These are phyloP conservation scores for Allolobophora icterica DNA, from an alignment of 2,888 invertebrate species.

Conservation along the genomic window DNA sequence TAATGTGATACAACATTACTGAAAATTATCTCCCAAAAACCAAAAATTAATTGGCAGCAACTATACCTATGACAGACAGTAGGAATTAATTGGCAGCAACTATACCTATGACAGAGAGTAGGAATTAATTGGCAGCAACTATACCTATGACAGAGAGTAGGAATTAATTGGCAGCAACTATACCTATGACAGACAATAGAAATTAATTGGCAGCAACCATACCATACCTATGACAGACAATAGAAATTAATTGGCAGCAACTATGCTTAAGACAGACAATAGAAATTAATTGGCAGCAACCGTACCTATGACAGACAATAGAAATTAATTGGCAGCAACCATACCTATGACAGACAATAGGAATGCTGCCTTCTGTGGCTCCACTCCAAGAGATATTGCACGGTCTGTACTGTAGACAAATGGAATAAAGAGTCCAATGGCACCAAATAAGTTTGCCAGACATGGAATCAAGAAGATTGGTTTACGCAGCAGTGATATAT, in stretches of 20 bases:
- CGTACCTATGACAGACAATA: too few species aligned
- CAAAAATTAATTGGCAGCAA: not conserved
- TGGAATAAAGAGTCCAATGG: conserved; percentile 62
- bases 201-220: conserved; percentile 49
- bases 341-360: conserved; percentile 66
- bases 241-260: not conserved
- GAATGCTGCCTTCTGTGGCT: conserved; percentile 66
- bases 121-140: too few species aligned
- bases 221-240: too few species aligned
- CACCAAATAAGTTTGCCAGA: conserved; percentile 76
- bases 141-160: conserved; percentile 66
- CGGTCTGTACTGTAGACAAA: conserved; percentile 60
- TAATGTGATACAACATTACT: not conserved
- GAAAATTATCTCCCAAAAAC: not conserved
- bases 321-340: too few species aligned
- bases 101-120: conserved; percentile 66
- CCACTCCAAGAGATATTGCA: conserved; percentile 51
- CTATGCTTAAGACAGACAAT: too few species aligned
- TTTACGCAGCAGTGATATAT: conserved; percentile 84
- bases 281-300: not conserved
- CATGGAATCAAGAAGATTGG: conserved; percentile 90
- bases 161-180: too few species aligned
- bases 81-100: too few species aligned
- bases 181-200: conserved; percentile 66
- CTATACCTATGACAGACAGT: conserved; percentile 65